Evolutionary conservation across 2,797 vertebrate genomes (phyloP).

Genomic region (Loriculus beryllinus): DNA sequence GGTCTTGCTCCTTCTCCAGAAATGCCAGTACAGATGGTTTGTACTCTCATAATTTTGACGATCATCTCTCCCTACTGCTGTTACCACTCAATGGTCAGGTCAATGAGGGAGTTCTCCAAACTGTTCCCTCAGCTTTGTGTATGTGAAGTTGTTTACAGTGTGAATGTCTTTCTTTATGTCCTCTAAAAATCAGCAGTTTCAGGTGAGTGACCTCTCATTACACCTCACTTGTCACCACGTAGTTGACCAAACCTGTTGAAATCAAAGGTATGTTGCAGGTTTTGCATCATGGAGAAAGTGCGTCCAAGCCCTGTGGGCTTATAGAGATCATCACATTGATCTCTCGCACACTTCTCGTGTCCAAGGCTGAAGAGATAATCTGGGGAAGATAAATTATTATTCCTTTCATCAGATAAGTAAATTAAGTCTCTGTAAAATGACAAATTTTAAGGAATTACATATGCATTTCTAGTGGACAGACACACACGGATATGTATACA

Average conservation of each 20-base stretch:
- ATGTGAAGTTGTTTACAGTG: accelerated
- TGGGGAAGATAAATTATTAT: not conserved
- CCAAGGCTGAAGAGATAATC: not conserved
- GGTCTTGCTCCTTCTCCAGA: not conserved
- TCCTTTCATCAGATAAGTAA: not conserved
- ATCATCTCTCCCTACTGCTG: not conserved
- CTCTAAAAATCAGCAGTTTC: not conserved
- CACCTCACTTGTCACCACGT: not conserved
- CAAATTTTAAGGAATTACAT: not conserved
- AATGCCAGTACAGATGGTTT: not conserved
- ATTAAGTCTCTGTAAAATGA: not conserved
- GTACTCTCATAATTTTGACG: not conserved
- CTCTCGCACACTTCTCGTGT: not conserved
- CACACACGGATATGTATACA: accelerated
- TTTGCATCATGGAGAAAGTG: not conserved
- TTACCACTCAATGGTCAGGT: not conserved
- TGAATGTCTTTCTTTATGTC: not conserved
- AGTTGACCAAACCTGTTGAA: slow-evolving; percentile 33
- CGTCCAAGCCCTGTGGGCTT: not conserved
- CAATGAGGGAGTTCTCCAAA: not conserved
- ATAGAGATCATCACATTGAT: not conserved
- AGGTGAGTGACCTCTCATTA: not conserved
- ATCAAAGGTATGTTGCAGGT: slow-evolving; percentile 23
- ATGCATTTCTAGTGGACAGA: not conserved
- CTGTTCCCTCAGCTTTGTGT: not conserved